Conservation (phyloP, 2,113 vertebrate genomes). For the Isurus oxyrinchus region DNA sequence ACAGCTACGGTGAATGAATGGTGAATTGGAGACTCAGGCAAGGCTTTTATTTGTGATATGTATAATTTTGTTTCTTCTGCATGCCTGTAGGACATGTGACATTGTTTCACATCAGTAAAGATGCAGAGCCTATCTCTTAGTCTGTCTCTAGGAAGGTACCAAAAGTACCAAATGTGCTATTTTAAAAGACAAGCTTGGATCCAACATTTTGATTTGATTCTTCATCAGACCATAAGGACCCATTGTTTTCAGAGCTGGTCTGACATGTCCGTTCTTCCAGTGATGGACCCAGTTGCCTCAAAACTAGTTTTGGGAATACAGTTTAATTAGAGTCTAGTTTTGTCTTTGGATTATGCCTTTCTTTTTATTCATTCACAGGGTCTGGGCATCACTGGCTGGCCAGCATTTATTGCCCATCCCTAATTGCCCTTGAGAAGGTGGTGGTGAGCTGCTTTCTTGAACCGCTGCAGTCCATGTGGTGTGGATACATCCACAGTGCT, state of each 20-base stretch:
- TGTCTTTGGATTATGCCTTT: not conserved
- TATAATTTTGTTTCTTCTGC: constrained; percentile 1
- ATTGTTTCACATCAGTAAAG: constrained; percentile 2
- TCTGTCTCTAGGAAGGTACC: too few relatives aligned
- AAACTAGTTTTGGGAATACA: not conserved
- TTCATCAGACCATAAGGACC: not conserved
- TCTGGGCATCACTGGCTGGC: too few relatives aligned
- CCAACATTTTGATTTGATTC: not conserved
- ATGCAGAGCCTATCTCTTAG: not conserved
- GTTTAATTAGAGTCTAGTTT: not conserved
- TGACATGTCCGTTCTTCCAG: not conserved
- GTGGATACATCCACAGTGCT: too few relatives aligned
- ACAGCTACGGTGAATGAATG: constrained; percentile 3
- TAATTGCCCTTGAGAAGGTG: too few relatives aligned
- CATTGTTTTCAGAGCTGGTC: not conserved
- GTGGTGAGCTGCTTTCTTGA: too few relatives aligned
- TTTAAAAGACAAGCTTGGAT: constrained; percentile 1
- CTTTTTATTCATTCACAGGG: too few relatives aligned
- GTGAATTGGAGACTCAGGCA: constrained; percentile 1
- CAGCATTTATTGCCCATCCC: too few relatives aligned
- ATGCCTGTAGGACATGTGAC: not conserved
- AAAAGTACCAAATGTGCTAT: not conserved
- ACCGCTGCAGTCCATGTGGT: too few relatives aligned
- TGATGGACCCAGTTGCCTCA: not conserved
- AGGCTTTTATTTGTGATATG: constrained; percentile 8